Conservation (phyloP, 2,797 vertebrate genomes). For the Eulemur mongoz region DNA sequence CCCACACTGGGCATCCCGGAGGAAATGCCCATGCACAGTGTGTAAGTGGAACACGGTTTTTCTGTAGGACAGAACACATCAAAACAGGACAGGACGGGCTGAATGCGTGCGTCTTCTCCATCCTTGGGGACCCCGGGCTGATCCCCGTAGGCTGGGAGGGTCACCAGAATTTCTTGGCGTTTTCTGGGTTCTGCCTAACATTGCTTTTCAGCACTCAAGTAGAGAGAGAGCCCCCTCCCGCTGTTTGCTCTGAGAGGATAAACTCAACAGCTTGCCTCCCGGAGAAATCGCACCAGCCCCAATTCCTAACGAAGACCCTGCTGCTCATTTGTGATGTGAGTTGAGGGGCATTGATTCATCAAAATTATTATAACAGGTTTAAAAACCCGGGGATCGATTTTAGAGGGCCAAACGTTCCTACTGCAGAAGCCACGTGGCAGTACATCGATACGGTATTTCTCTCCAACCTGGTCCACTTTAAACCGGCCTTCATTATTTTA, state of each 20-base stretch:
- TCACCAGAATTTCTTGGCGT: background rate
- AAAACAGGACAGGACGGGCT: background rate
- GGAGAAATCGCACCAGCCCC: background rate
- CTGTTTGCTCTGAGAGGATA: background rate
- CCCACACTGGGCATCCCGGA: accelerated
- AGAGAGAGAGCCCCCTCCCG: background rate
- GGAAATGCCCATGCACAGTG: background rate
- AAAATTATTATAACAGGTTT: background rate
- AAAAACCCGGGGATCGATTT: background rate
- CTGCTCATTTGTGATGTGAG: background rate
- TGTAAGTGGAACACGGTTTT: background rate
- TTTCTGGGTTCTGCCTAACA: background rate
- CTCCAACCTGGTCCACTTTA: accelerated
- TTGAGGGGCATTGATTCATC: background rate
- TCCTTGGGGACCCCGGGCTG: background rate
- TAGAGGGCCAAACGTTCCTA: background rate
- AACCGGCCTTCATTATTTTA: accelerated
- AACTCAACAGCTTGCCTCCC: background rate
- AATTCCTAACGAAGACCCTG: background rate
- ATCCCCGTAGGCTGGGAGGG: background rate
- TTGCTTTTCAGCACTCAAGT: background rate
- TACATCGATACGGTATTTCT: no score
- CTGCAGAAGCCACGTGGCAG: no score
- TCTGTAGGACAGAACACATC: background rate
- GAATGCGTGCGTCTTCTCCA: background rate